Evolutionary conservation across 1,140 invertebrate species (phyloP).

Genomic region (Helicoverpa zea): DNA sequence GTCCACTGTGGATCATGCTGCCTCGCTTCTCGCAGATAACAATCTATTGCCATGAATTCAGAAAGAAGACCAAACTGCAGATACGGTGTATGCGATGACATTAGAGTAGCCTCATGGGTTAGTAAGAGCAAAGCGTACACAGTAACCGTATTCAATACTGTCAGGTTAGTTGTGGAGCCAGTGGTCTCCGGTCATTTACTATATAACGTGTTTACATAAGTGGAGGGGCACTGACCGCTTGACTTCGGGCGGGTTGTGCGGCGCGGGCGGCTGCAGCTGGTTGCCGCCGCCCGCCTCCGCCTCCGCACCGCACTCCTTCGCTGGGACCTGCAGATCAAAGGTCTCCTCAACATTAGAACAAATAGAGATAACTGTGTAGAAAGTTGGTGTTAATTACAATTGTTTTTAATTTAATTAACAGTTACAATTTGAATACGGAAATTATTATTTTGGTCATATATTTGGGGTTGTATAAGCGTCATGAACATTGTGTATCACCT

Average conservation of each 20-base stretch:
- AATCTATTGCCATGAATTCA: neutral
- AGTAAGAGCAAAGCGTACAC: slow-evolving; percentile 26
- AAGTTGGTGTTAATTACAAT: too few relatives aligned
- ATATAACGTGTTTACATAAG: neutral
- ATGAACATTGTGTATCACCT: too few relatives aligned
- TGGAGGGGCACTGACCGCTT: slow-evolving; percentile 68
- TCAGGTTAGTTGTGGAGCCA: neutral
- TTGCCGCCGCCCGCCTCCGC: slow-evolving; percentile 8
- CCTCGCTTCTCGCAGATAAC: neutral
- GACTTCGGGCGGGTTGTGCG: slow-evolving; percentile 68
- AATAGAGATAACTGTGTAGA: too few relatives aligned
- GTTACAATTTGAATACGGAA: too few relatives aligned
- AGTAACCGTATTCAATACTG: neutral
- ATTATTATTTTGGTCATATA: too few relatives aligned
- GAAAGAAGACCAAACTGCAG: neutral
- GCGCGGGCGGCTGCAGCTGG: slow-evolving; percentile 58
- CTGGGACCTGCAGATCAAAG: neutral
- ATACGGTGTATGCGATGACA: neutral
- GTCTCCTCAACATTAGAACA: too few relatives aligned
- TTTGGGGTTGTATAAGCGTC: too few relatives aligned
- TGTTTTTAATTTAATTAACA: too few relatives aligned
- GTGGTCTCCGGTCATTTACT: neutral
- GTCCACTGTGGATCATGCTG: too few relatives aligned
- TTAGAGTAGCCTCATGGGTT: neutral
- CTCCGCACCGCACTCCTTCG: neutral